A percentile compares a stretch with the other conserved stretches of the same genome.
phyloP scores from a whole-genome alignment of 2,888 invertebrate genomes.

The Pachydiplax longipennis region DNA sequence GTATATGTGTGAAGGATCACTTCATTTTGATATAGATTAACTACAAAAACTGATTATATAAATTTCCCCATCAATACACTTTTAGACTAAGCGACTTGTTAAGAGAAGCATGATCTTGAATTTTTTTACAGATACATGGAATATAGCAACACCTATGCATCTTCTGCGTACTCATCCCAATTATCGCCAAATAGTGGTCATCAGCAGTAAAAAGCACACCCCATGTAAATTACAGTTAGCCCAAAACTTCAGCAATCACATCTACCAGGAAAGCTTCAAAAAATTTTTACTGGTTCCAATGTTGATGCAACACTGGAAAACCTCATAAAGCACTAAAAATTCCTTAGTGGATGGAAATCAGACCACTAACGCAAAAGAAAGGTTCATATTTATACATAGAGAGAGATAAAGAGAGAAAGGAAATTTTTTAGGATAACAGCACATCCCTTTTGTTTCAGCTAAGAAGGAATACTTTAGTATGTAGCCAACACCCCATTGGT shows the following conservation, averaged over 20 bases:
- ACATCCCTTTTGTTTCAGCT: background rate
- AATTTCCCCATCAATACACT: conserved; percentile 34
- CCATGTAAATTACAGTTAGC: background rate
- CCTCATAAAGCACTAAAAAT: background rate
- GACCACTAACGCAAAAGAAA: background rate
- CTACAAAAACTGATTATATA: conserved; percentile 44
- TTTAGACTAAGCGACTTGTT: conserved; percentile 14
- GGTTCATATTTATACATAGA: background rate
- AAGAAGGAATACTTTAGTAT: background rate
- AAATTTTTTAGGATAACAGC: background rate
- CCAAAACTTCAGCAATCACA: background rate
- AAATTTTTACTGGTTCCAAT: conserved; percentile 31
- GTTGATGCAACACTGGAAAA: conserved; percentile 40
- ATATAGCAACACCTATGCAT: conserved; percentile 35
- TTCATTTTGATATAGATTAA: conserved; percentile 28
- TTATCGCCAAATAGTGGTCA: background rate
- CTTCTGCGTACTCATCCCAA: background rate
- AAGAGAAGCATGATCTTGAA: conserved; percentile 33
- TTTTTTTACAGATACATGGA: conserved; percentile 29
- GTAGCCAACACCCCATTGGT: conserved; percentile 36
- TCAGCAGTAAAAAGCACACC: conserved; percentile 32
- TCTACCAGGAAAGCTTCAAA: conserved; percentile 28
- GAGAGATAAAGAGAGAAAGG: conserved; percentile 6
- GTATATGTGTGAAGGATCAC: conserved; percentile 22
- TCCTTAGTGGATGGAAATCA: conserved; percentile 11